phyloP scores from a whole-genome alignment of 2,113 vertebrate species.

The Sorex araneus region DNA sequence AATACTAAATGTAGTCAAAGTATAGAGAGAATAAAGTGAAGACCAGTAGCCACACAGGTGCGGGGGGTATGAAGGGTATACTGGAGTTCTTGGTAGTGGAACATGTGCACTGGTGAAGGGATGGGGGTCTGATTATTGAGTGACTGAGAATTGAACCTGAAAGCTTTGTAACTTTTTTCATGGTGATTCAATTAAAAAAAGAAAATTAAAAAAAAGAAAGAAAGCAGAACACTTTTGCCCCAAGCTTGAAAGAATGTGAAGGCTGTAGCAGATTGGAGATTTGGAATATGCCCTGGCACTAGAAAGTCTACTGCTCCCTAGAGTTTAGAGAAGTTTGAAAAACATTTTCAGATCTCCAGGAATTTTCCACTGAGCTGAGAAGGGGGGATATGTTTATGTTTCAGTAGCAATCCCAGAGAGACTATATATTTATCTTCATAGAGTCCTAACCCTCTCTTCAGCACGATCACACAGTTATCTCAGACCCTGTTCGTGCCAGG shows the following conservation, averaged over 20 bases:
- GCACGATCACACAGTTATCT: not conserved
- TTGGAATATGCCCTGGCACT: not conserved
- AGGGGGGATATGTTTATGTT: not conserved
- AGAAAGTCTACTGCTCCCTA: not conserved
- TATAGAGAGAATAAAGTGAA: no score
- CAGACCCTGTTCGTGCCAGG: not conserved
- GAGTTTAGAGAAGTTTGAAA: slow-evolving; percentile 16
- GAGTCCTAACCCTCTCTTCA: not conserved
- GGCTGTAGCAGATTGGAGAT: not conserved
- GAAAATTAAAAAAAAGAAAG: no score
- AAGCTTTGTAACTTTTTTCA: no score
- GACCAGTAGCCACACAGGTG: no score
- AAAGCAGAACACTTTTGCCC: not conserved
- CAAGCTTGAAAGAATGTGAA: slow-evolving; percentile 20
- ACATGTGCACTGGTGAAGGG: no score
- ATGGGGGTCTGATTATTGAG: no score
- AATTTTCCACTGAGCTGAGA: slow-evolving; percentile 22
- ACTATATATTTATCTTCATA: not conserved
- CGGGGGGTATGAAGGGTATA: no score
- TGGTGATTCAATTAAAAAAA: no score
- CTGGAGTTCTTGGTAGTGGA: no score
- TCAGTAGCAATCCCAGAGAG: not conserved
- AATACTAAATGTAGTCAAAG: no score
- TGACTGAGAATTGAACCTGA: no score
- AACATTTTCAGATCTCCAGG: slow-evolving; percentile 28